phyloP scores from a whole-genome alignment of 2,113 vertebrate genomes.

The Psittacara wagleri region DNA sequence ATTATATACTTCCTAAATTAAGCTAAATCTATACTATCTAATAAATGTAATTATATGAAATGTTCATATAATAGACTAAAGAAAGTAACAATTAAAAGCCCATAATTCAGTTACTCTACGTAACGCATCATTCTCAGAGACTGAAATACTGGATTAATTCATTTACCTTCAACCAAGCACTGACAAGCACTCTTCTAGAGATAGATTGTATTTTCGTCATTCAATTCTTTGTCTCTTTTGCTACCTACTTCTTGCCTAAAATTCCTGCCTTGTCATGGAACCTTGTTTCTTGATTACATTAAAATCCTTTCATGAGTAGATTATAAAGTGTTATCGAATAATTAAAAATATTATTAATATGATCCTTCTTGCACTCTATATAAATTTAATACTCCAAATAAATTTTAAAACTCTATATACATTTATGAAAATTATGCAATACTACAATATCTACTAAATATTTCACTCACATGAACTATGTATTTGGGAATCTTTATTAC shows the following conservation, averaged over 20 bases:
- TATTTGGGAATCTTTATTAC: neutral
- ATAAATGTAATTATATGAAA: constrained; percentile 46
- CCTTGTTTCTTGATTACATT: neutral
- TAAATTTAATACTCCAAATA: neutral
- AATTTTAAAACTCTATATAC: neutral
- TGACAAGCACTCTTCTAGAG: neutral
- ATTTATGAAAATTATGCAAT: neutral
- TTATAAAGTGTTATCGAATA: neutral
- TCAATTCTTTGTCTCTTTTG: neutral
- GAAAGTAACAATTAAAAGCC: constrained; percentile 53
- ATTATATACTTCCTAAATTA: constrained; percentile 45
- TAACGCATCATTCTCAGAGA: constrained; percentile 11
- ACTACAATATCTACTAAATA: neutral
- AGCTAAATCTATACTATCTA: constrained; percentile 46
- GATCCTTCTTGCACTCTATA: neutral
- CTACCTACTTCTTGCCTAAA: neutral
- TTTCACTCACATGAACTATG: neutral
- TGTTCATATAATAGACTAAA: constrained; percentile 23
- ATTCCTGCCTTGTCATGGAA: neutral
- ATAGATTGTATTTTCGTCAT: neutral
- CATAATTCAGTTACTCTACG: constrained; percentile 10
- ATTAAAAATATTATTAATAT: neutral
- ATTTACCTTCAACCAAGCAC: neutral
- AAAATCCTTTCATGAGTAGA: neutral
- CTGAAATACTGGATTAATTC: constrained; percentile 8